Evolutionary conservation across 2,797 vertebrate species (phyloP), one percentile per base, ranked within the genome.

Genomic region (Spondyliosoma cantharus): DNA sequence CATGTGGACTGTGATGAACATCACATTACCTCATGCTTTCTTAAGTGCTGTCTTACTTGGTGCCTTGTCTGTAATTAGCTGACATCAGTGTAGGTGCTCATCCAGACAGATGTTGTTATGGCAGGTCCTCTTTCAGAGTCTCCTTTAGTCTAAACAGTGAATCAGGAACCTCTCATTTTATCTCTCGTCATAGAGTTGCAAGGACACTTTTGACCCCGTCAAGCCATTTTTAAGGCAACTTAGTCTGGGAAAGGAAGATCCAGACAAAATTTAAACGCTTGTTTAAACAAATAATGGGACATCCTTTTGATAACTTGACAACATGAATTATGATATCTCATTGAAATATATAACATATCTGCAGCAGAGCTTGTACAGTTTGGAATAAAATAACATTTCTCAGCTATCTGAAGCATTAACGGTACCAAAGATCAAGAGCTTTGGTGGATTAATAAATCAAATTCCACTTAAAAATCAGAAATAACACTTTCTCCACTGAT

Each of bases 21-120:
- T 60, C 74, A 71, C 25, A 20, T 87, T 66, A 80, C 73, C 19
- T 83, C 68, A 50, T 72, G 70, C 79, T 68, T 79, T 84, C 7
- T 43, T 71, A 79, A 73, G 71, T 70, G 64, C 76, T 58, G 74
- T 77, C 81, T 65, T 15, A 19, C 71, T 57, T 0, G 1, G 57
- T 58, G 67, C 67, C 78, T 37, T 75, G 64, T 78, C 69, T 72
- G 71, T 81, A 84, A 85, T 88, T 84, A 87, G 50, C 56, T 80
- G 83, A 85, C 82, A 71, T 90, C 71, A 58, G 71, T 63, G 59
- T 58, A 73, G 77, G 62, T 83, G 83, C 60, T 86, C 72, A 42
- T 84, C 72, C 79, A 57, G 54, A 48, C 81, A 50, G 63, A 71
- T 81, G 70, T 78, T 82, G 78, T 89, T 86, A 60, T 73, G 71